Conservation (phyloP, 92 coral and sea anemone genomes). For the Porites rus region DNA sequence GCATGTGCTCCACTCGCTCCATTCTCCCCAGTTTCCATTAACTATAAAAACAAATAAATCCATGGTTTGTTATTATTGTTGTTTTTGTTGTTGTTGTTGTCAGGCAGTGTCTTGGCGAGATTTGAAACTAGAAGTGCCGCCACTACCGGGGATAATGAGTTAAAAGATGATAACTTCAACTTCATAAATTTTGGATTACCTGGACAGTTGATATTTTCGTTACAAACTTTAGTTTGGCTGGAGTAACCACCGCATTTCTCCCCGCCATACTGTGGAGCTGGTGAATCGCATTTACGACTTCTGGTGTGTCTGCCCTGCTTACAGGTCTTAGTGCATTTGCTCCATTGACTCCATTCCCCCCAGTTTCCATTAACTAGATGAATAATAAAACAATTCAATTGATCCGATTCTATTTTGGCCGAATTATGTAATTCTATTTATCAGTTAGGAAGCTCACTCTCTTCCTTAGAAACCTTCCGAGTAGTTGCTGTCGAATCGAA, state of each 20-base stretch:
- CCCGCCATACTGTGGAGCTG: slow-evolving; percentile 56
- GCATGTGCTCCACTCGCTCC: slow-evolving; percentile 64
- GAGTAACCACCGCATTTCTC: slow-evolving; percentile 35
- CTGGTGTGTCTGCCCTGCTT: slow-evolving; percentile 48
- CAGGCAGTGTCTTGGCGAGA: too few relatives aligned
- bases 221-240: slow-evolving; percentile 4
- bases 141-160: too few relatives aligned
- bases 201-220: slow-evolving; percentile 15
- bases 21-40: slow-evolving; percentile 32
- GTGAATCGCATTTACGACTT: slow-evolving; percentile 41
- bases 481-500: too few relatives aligned
- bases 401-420: too few relatives aligned
- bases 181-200: neutral
- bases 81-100: too few relatives aligned
- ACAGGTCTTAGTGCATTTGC: slow-evolving; percentile 49
- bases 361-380: slow-evolving; percentile 42
- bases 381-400: neutral
- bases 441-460: too few relatives aligned
- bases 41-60: neutral
- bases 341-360: slow-evolving; percentile 61
- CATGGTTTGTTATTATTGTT: too few relatives aligned
- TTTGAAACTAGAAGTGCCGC: too few relatives aligned
- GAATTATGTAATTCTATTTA: too few relatives aligned
- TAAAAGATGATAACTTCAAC: too few relatives aligned
- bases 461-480: too few relatives aligned